Evolutionary conservation across 1,140 invertebrate species (phyloP), one percentile per base, ranked within the genome.

Genomic region (Phthorimaea operculella): DNA sequence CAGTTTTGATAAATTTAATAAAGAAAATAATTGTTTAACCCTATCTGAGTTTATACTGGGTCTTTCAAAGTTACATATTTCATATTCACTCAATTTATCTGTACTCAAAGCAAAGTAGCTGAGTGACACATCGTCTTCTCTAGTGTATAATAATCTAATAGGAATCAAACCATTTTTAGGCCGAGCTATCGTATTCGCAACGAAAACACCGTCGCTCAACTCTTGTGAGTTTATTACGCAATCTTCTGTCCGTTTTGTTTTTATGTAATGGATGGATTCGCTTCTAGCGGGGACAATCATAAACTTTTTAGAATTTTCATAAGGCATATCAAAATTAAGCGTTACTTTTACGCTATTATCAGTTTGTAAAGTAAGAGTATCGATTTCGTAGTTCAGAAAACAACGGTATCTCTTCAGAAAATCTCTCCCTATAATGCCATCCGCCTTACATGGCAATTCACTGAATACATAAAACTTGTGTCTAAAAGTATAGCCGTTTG

Each of bases 221-320:
- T 48, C 45, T 18, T 48, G 45, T 16, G 45, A 48, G 16, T 48
- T 48, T 48, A 48, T 16, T 1, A 48, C 4, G 17, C 45, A 48
- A 18, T 48, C 45, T 18, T 18, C 17, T 48, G 10, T 18, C 10
- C 10, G 9, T 4, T 48, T 16, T 15, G 45, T 48, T 16, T 48
- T 18, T 14, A 48, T 16, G 16, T 48, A 48, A 18, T 48, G 45
- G 10, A 18, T 48, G 5, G 45, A 16, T 48, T 48, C 45, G 9
- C 45, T 16, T 10, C 45, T 14, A 11, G 45, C 14, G 11, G 45
- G 45, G 4, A 48, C 17, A 4, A 18, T 2, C 17, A 48, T 6
- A 48, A 14, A 48, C 2, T 12, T 14, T 14, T 48, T 16, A 16
- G 10, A 14, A 16, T 1, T 14, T 14, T 10, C 4, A 4, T 1